Evolutionary conservation across 2,888 invertebrate species (phyloP).

Genomic region (Pinctada fucata): DNA sequence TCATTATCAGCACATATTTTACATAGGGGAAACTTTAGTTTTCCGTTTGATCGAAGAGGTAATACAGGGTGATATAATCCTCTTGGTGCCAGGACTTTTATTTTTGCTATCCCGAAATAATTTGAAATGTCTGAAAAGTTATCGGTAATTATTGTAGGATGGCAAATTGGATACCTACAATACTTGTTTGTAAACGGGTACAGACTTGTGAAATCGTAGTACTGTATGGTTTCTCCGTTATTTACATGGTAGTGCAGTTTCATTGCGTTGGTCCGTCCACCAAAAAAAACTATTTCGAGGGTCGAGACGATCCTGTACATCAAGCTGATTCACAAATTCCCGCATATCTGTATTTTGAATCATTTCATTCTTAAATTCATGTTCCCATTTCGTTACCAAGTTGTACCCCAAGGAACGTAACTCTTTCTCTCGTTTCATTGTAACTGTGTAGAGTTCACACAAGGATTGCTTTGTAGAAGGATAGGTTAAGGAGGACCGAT

Average conservation of each 20-base stretch:
- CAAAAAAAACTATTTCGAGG: slow-evolving; percentile 14
- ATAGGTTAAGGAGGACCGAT: slow-evolving; percentile 2
- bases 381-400: slow-evolving; percentile 23
- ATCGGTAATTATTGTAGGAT: slow-evolving; percentile 15
- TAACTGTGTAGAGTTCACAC: slow-evolving; percentile 19
- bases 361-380: slow-evolving; percentile 12
- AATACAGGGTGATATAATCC: slow-evolving; percentile 37
- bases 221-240: slow-evolving; percentile 7
- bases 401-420: neutral
- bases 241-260: slow-evolving; percentile 1
- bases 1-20: slow-evolving; percentile 19
- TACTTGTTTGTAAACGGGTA: slow-evolving; percentile 27
- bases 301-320: slow-evolving; percentile 12
- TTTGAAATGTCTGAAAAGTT: slow-evolving; percentile 13
- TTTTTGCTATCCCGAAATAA: slow-evolving; percentile 25
- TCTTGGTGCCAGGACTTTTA: slow-evolving; percentile 47
- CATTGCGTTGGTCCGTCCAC: slow-evolving; percentile 13
- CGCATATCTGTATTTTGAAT: neutral
- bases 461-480: slow-evolving; percentile 19
- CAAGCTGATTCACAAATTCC: neutral
- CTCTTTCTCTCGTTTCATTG: slow-evolving; percentile 27
- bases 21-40: slow-evolving; percentile 31
- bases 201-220: slow-evolving; percentile 23
- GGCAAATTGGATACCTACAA: slow-evolving; percentile 9
- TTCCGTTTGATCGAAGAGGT: slow-evolving; percentile 24